Conservation (phyloP, 2,888 invertebrate species). For the Bibio marci region DNA sequence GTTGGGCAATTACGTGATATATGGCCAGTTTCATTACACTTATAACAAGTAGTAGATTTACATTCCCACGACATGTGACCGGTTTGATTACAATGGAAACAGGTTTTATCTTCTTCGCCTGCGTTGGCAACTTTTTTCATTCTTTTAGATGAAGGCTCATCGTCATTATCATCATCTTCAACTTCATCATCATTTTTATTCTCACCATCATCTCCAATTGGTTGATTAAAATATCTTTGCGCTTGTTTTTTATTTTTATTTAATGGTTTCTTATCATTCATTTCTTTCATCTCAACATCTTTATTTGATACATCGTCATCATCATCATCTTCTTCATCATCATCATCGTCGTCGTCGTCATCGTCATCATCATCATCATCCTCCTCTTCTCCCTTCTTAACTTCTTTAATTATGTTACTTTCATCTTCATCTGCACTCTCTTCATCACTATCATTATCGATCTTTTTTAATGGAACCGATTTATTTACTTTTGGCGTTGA, state of each 20-base stretch:
- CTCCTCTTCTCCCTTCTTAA: not conserved
- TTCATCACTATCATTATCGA: not conserved
- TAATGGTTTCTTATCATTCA: not conserved
- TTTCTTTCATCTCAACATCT: not conserved
- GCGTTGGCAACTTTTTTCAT: not conserved
- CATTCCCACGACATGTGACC: constrained; percentile 5
- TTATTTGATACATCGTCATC: not conserved
- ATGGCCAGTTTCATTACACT: constrained; percentile 5
- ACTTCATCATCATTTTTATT: not conserved
- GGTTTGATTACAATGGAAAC: constrained; percentile 4
- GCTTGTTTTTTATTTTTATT: not conserved
- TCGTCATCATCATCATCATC: not conserved
- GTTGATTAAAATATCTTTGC: no score
- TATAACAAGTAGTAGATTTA: constrained; percentile 2
- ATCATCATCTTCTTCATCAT: not conserved
- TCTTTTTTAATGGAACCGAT: no score
- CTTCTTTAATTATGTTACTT: not conserved
- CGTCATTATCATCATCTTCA: not conserved
- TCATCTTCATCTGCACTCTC: not conserved
- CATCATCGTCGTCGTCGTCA: not conserved
- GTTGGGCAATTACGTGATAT: constrained; percentile 4
- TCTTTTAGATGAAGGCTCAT: not conserved
- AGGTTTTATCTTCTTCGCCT: not conserved
- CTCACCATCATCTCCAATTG: no score
- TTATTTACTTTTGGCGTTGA: no score